Percentiles rank a stretch among this genome's conserved stretches.
These are phyloP conservation scores for Tragelaphus strepsiceros DNA, from an alignment of 2,113 vertebrate species.

Conservation along the genomic window DNA sequence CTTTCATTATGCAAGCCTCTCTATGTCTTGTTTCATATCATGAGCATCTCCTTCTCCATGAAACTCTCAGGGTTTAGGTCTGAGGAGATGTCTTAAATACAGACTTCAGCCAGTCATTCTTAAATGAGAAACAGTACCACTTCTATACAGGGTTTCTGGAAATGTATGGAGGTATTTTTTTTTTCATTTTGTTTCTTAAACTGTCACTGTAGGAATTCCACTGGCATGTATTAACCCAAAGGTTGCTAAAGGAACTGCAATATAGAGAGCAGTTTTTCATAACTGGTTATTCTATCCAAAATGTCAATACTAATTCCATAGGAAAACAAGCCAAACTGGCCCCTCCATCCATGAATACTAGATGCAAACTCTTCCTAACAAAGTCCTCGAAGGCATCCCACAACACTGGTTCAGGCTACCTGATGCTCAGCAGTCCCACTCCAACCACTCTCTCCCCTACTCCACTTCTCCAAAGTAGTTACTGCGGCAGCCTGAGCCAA, in stretches of 20 bases:
- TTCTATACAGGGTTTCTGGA: neutral
- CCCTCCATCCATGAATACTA: neutral
- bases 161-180: neutral
- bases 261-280: neutral
- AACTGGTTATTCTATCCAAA: neutral
- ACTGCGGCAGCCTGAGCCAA: neutral
- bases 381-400: neutral
- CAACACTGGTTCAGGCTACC: neutral
- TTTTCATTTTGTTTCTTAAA: neutral
- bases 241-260: neutral
- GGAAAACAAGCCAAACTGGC: neutral
- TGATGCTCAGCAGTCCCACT: neutral
- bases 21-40: neutral
- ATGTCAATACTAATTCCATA: neutral
- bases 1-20: neutral
- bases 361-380: neutral
- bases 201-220: neutral
- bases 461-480: neutral
- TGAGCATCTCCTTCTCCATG: neutral
- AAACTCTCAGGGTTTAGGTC: neutral
- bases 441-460: neutral
- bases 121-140: neutral
- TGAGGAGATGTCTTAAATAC: neutral
- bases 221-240: neutral
- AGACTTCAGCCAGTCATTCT: neutral